Percentiles rank a stretch among this genome's conserved stretches.
These are phyloP conservation scores for Eospalax fontanierii DNA, from an alignment of 2,797 vertebrate species.

Conservation along the genomic window DNA sequence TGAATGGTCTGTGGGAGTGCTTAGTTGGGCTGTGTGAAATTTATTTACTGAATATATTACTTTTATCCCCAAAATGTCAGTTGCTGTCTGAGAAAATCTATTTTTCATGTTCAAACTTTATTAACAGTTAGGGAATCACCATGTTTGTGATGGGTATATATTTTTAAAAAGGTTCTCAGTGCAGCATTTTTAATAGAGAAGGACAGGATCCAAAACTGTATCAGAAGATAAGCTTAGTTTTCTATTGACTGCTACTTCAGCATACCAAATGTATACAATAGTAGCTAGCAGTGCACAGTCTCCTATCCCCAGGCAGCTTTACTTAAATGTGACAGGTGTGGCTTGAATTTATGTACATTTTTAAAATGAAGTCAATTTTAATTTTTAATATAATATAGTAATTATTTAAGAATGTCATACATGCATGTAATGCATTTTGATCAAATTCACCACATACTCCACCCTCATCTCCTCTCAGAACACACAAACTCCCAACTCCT, in stretches of 20 bases:
- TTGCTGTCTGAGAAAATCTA: slow-evolving; percentile 51
- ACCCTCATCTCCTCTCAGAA: no score
- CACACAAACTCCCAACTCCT: no score
- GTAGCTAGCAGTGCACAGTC: neutral
- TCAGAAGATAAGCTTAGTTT: neutral
- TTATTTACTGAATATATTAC: slow-evolving; percentile 82
- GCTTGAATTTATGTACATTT: slow-evolving; percentile 24
- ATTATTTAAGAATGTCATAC: no score
- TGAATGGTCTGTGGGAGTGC: slow-evolving; percentile 69
- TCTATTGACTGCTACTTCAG: neutral
- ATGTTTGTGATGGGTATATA: neutral
- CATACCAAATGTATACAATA: neutral
- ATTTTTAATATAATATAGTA: neutral
- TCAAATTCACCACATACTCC: no score
- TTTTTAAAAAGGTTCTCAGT: slow-evolving; percentile 46
- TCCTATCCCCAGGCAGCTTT: neutral
- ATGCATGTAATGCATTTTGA: no score
- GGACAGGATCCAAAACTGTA: neutral
- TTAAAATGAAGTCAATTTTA: neutral
- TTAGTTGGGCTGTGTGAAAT: slow-evolving; percentile 64
- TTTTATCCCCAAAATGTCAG: slow-evolving; percentile 66
- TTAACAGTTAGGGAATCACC: slow-evolving; percentile 49
- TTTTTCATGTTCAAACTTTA: slow-evolving; percentile 60
- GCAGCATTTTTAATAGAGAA: slow-evolving; percentile 45
- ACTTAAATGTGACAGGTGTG: neutral